Conservation (phyloP, 2,888 invertebrate genomes). For the Exocentrus adspersus region DNA sequence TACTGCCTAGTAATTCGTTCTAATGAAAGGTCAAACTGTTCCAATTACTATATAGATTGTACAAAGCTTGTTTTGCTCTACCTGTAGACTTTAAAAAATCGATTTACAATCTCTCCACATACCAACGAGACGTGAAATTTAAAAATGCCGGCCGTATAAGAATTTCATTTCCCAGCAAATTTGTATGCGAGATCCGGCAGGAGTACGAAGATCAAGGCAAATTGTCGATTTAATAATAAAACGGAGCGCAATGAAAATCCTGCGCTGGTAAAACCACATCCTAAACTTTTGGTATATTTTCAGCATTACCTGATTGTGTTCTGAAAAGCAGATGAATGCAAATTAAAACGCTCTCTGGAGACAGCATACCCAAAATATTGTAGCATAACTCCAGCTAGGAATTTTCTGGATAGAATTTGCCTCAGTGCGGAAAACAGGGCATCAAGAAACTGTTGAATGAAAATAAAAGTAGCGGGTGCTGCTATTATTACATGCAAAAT, state of each 20-base stretch:
- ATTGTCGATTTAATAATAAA: not conserved
- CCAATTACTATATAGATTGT: not conserved
- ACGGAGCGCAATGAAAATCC: too few species aligned
- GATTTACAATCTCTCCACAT: not conserved
- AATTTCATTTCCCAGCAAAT: not conserved
- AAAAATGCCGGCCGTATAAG: not conserved
- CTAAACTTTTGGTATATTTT: too few species aligned
- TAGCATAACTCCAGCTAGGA: too few species aligned
- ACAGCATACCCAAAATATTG: too few species aligned
- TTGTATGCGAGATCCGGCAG: not conserved
- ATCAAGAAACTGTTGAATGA: too few species aligned
- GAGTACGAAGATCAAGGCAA: not conserved
- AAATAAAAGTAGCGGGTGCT: too few species aligned
- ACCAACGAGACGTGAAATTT: conserved; percentile 4
- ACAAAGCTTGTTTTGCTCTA: not conserved
- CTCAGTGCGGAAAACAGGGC: too few species aligned
- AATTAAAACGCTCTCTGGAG: too few species aligned
- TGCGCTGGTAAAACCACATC: too few species aligned
- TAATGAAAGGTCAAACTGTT: conserved; percentile 3
- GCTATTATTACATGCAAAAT: not conserved
- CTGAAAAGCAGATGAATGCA: too few species aligned
- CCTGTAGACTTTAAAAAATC: conserved; percentile 8
- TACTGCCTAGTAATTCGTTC: not conserved
- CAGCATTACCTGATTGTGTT: too few species aligned
- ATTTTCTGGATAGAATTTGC: too few species aligned